Evolutionary conservation across 2,888 invertebrate genomes (phyloP), one percentile per base, ranked within the genome.

Genomic region (Julus scanicus): DNA sequence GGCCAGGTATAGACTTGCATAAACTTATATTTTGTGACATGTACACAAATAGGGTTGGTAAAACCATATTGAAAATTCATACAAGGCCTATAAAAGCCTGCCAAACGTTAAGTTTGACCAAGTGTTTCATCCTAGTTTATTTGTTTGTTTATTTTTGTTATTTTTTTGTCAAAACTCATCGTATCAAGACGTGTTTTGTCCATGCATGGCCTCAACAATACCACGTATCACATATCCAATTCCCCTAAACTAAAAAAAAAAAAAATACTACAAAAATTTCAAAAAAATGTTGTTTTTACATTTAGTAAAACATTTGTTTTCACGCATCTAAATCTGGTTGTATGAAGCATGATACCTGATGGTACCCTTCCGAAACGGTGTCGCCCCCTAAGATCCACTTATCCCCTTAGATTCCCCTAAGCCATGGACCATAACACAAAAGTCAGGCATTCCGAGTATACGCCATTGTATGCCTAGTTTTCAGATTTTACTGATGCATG

Each of bases 231-330:
- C 5, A 63, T 63, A 15, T 63, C 63, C 63, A 20, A 63, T n/a
- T 63, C 20, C 63, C 20, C 13, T 48, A 13, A 6, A 48, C 53
- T 53, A 1, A 53, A 53, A 53, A 53, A 53, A 53, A 53, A 53
- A 9, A 29, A 29, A 29, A 29, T 29, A 29, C 29, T 29, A 29
- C 29, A 49, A 49, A 49, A 49, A 49, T 13, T 13, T 11, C 6
- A 48, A 48, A 48, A 48, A 48, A 48, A 49, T 2, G 29, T 9
- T 29, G 71, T 71, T 71, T 71, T 71, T 71, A 71, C 29, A 29
- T 71, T 71, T 71, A 29, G 71, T 29, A 71, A 71, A 71, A 71
- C 71, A 71, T 71, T 71, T 71, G 71, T 71, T 71, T 71, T 71
- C 15, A 9, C 11, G 71, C 8, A 29, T 71, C 29, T 49, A 49